These are phyloP conservation scores for Protobothrops flavoviridis DNA, from an alignment of 2,113 vertebrate genomes.

Conservation along the genomic window DNA sequence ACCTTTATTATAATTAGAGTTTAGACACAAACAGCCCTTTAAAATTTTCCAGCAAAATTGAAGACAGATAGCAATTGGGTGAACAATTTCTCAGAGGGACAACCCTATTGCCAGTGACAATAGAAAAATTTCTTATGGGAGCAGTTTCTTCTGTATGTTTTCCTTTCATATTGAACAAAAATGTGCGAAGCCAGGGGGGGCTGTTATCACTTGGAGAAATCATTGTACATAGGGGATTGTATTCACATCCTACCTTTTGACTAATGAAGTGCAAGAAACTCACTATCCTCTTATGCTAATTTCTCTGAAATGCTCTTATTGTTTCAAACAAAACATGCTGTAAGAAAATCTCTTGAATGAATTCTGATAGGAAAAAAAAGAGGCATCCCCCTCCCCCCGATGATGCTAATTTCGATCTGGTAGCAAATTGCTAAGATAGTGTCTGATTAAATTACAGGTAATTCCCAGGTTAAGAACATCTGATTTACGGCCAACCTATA, in stretches of 20 bases:
- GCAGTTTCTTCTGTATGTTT: neutral
- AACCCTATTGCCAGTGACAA: neutral
- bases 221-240: neutral
- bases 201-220: neutral
- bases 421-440: neutral
- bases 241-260: neutral
- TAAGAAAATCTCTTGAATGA: neutral
- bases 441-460: neutral
- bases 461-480: neutral
- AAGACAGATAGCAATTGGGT: neutral
- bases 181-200: neutral
- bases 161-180: neutral
- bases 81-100: neutral
- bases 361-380: neutral
- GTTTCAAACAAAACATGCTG: neutral
- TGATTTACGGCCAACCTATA: neutral
- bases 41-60: neutral
- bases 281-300: neutral
- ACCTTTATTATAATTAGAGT: neutral
- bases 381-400: rapidly evolving
- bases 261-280: neutral
- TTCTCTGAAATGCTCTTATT: neutral
- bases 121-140: neutral
- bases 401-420: neutral
- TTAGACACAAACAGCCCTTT: neutral